Base-by-base conservation (phyloP, 2,113 vertebrate species). In the Calidris pygmaea region DNA sequence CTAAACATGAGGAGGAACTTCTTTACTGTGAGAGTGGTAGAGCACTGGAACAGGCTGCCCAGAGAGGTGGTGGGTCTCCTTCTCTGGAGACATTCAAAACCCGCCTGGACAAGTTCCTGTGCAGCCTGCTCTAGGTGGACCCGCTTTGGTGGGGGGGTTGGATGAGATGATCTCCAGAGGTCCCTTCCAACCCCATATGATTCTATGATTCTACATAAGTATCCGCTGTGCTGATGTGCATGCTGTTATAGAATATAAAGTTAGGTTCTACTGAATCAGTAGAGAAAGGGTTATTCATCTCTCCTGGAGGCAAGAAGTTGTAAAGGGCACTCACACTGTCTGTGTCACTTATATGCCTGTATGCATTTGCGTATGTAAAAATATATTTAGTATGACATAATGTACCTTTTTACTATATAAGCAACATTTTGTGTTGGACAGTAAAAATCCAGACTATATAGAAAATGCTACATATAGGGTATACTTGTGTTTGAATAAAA, bases 181-280 rank as follows among this genome's bases (percentile, higher is more conserved):
- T 41, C 41, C 41, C 41, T 41, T 41, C 41, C 41, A 41, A 41
- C 12, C 41, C 12, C 41, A 41, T 41, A 41, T 41, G 41, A 41
- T 41, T 41, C 41, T 41, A 41, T 41, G 41, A 41, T 41, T 41
- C 41, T 41, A 59, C 29, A 30, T 6, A 66, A 29, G 21, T 32
- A 37, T 55, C 34, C 29, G 23, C 24, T 56, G 66, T 56, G 30
- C 34, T 68, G 5, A 30, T n/a, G 34, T 48, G 24, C 14, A 9
- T 2, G 3, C 32, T 73, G 20, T 47, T 73, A 65, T 1, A n/a
- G 39, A 72, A 56, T 27, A 39, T 9, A 52, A 19, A 0, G 0
- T 62, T 48, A 56, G 47, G 35, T 68, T 56, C 22, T 37, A 7
- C 10, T 52, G 53, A 60, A n/a, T 47, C 1, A 1, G 16, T 12